A percentile compares a stretch with the other conserved stretches of the same genome.
Evolutionary conservation across 2,113 vertebrate species (phyloP).

Genomic region (Nestor notabilis): DNA sequence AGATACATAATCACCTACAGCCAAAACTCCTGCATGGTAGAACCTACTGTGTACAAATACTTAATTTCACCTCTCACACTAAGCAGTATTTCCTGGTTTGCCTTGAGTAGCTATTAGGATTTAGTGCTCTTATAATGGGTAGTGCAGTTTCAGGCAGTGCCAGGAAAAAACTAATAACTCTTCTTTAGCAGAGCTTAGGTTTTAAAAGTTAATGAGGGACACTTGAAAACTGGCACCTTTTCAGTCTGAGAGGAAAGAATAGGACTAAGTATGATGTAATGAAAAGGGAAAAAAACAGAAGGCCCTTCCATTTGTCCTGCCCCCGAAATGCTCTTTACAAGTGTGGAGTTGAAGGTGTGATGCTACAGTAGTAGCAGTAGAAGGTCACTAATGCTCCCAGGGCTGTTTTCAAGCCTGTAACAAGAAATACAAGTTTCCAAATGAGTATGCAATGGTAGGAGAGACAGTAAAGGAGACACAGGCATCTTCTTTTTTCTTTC

Average conservation of each 20-base stretch:
- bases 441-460: neutral
- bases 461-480: neutral
- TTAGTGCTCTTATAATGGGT: constrained; percentile 20
- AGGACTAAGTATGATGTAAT: constrained; percentile 9
- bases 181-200: constrained; percentile 43
- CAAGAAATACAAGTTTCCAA: constrained; percentile 26
- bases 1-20: neutral
- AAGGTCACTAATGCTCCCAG: neutral
- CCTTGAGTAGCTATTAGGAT: constrained; percentile 28
- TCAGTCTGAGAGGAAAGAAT: constrained; percentile 20
- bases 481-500: neutral
- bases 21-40: neutral
- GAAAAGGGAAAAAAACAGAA: neutral
- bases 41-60: neutral
- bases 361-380: neutral
- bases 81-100: neutral
- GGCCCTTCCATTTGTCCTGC: neutral
- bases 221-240: constrained; percentile 66
- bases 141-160: constrained; percentile 38
- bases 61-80: neutral
- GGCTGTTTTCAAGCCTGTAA: neutral
- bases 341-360: neutral
- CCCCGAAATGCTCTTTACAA: neutral
- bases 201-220: constrained; percentile 69
- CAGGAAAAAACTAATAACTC: constrained; percentile 65